A percentile compares a stretch with the other conserved stretches of the same genome.
Conservation (phyloP, 2,113 vertebrate species). For the Tetrax tetrax region DNA sequence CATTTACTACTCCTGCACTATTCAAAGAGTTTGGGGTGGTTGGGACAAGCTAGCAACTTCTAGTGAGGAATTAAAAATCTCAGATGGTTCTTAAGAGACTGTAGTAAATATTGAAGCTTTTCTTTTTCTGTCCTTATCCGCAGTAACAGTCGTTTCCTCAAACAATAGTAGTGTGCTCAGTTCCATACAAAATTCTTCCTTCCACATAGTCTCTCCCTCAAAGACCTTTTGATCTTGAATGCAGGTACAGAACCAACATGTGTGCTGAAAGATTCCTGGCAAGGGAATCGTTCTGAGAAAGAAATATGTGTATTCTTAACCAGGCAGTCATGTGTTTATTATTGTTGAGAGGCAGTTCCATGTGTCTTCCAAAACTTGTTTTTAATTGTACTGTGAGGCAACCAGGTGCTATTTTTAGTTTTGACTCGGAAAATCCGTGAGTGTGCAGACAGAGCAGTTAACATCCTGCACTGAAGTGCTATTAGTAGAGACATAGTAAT, state of each 20-base stretch:
- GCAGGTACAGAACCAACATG: neutral
- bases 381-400: neutral
- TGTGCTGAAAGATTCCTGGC: neutral
- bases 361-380: neutral
- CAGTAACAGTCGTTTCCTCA: neutral
- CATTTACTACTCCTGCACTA: neutral
- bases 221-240: neutral
- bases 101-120: neutral
- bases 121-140: neutral
- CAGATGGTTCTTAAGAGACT: neutral
- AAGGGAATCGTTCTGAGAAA: neutral
- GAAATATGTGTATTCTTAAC: neutral
- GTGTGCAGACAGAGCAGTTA: neutral
- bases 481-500: neutral
- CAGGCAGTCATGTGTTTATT: neutral
- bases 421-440: neutral
- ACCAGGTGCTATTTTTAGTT: constrained; percentile 11
- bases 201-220: neutral
- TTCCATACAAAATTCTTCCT: neutral
- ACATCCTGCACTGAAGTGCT: neutral
- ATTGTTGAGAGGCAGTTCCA: neutral
- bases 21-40: neutral
- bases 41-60: neutral
- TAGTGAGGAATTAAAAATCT: neutral
- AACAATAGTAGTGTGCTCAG: neutral